Evolutionary conservation across 2,888 invertebrate genomes (phyloP).

Genomic region (Andrena hattorfiana): DNA sequence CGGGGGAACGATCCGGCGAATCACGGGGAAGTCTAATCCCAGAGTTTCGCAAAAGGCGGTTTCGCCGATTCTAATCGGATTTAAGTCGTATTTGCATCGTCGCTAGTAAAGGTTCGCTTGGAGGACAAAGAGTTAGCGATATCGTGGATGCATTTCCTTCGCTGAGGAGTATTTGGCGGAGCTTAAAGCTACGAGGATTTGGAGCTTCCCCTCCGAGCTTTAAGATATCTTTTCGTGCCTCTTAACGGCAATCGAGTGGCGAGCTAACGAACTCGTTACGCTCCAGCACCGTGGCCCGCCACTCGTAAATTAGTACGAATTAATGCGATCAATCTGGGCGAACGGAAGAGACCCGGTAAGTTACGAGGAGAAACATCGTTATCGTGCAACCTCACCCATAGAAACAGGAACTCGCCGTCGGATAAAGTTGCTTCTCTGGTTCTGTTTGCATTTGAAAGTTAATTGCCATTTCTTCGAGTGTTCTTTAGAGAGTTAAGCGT

Average conservation of each 20-base stretch:
- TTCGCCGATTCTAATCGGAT: not conserved
- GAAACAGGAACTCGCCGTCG: too few relatives aligned
- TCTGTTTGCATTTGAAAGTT: not conserved
- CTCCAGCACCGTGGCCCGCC: constrained; percentile 16
- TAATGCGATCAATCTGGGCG: constrained; percentile 15
- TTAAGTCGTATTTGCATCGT: not conserved
- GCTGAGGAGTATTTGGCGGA: not conserved
- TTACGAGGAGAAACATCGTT: not conserved
- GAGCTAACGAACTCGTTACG: constrained; percentile 47
- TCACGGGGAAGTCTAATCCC: not conserved
- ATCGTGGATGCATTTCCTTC: not conserved
- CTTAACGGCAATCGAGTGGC: not conserved
- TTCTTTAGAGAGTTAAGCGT: not conserved
- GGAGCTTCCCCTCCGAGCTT: not conserved
- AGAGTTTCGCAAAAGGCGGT: not conserved
- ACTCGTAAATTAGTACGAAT: constrained; percentile 15
- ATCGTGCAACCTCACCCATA: not conserved
- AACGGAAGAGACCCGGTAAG: constrained; percentile 2
- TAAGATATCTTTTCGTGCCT: not conserved
- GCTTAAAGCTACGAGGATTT: constrained; percentile 44
- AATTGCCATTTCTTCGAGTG: not conserved
- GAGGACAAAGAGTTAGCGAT: constrained; percentile 7
- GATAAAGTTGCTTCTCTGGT: too few relatives aligned
- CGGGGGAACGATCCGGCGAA: not conserved
- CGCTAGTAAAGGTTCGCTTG: not conserved